A percentile compares a stretch with the other conserved stretches of the same genome.
Conservation (phyloP, 2,888 invertebrate species). For the Pristionchus exspectatus region DNA sequence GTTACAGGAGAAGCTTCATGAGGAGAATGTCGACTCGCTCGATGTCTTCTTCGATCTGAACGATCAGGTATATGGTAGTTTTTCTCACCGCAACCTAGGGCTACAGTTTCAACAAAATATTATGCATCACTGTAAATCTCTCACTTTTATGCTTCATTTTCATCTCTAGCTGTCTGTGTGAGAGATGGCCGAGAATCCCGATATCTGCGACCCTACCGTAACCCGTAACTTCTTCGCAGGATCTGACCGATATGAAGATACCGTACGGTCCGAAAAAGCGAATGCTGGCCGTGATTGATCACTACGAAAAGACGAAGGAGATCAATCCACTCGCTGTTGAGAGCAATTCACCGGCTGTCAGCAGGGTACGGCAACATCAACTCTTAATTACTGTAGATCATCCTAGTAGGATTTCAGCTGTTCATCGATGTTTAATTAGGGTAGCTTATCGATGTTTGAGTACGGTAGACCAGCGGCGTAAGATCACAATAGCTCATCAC, state of each 20-base stretch:
- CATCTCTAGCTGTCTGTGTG: background rate
- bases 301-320: conserved; percentile 57
- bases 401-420: background rate
- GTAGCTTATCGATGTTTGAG: background rate
- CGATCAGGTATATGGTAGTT: conserved; percentile 33
- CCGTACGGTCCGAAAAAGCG: conserved; percentile 69
- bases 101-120: too few species aligned
- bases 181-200: background rate
- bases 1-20: conserved; percentile 34
- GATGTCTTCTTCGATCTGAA: conserved; percentile 52
- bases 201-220: background rate
- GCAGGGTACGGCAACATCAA: conserved; percentile 18
- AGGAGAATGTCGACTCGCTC: conserved; percentile 51
- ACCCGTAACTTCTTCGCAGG: background rate
- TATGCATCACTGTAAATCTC: too few species aligned
- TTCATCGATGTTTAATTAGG: background rate
- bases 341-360: conserved; percentile 7
- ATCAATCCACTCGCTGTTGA: conserved; percentile 22
- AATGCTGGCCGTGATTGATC: conserved; percentile 67
- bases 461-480: background rate
- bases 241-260: conserved; percentile 64
- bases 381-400: background rate
- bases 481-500: background rate
- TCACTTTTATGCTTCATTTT: too few species aligned
- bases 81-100: background rate